Evolutionary conservation across 1,140 invertebrate genomes (phyloP).

Genomic region (Spodoptera litura): DNA sequence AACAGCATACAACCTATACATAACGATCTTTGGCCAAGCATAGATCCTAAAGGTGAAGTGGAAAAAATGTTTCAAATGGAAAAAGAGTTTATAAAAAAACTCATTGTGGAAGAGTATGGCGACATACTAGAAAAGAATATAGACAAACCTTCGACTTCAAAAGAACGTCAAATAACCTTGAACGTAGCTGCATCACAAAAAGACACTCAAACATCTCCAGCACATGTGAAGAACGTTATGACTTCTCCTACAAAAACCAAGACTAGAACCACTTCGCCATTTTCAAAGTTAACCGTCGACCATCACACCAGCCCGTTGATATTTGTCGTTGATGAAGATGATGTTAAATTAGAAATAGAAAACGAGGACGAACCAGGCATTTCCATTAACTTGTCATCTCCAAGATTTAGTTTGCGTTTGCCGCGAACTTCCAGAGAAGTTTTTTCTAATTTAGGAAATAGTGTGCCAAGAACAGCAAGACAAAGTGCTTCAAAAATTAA

Average conservation of each 20-base stretch:
- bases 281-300: slow-evolving; percentile 64
- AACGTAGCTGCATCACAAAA: slow-evolving; percentile 71
- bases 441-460: slow-evolving; percentile 65
- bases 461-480: neutral
- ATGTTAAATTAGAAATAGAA: slow-evolving; percentile 59
- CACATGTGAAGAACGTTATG: slow-evolving; percentile 79
- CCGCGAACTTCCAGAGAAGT: slow-evolving; percentile 71
- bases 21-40: slow-evolving; percentile 73
- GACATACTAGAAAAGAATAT: slow-evolving; percentile 72
- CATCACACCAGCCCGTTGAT: slow-evolving; percentile 78
- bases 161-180: slow-evolving; percentile 55
- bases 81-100: slow-evolving; percentile 80
- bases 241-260: slow-evolving; percentile 79
- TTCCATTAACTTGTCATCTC: slow-evolving; percentile 80
- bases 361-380: slow-evolving; percentile 69
- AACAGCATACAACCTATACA: slow-evolving; percentile 72
- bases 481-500: neutral
- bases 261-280: slow-evolving; percentile 80
- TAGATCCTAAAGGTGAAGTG: slow-evolving; percentile 68
- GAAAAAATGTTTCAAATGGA: slow-evolving; percentile 75
- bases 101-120: slow-evolving; percentile 79
- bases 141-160: slow-evolving; percentile 76
- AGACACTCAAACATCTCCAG: slow-evolving; percentile 82
- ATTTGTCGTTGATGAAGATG: slow-evolving; percentile 56
- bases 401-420: slow-evolving; percentile 78